These are phyloP conservation scores for Volucella inanis DNA, from an alignment of 2,888 invertebrate species.

Conservation along the genomic window DNA sequence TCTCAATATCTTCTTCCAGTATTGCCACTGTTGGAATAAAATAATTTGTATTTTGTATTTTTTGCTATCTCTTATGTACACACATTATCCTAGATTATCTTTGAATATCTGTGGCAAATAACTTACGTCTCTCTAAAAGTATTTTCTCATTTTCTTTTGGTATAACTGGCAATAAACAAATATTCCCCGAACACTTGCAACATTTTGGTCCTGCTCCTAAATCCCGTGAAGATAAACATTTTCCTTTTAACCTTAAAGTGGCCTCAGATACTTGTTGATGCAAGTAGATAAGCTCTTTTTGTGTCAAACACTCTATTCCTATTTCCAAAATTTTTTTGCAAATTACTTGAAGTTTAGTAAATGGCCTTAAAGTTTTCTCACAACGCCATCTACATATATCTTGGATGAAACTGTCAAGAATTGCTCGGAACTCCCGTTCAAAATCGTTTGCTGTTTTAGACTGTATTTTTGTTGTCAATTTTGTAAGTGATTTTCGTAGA, in stretches of 20 bases:
- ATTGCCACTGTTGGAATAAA: constrained; percentile 77
- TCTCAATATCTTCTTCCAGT: constrained; percentile 80
- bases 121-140: constrained; percentile 79
- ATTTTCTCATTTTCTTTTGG: constrained; percentile 79
- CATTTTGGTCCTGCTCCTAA: constrained; percentile 75
- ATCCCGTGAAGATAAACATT: constrained; percentile 11
- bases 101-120: too few relatives aligned
- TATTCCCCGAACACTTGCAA: constrained; percentile 78
- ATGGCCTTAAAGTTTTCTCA: constrained; percentile 75
- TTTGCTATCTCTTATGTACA: background rate
- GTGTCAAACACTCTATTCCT: constrained; percentile 78
- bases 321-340: constrained; percentile 80
- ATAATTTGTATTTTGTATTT: background rate
- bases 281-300: constrained; percentile 79
- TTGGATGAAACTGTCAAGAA: constrained; percentile 79
- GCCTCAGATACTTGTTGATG: constrained; percentile 80
- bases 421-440: constrained; percentile 78
- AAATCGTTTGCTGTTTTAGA: constrained; percentile 77
- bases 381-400: constrained; percentile 79
- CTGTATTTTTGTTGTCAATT: constrained; percentile 43
- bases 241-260: constrained; percentile 78
- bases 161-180: constrained; percentile 76
- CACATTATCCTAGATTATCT: background rate
- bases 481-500: constrained; percentile 54
- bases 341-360: constrained; percentile 78